Conservation (phyloP, 2,113 vertebrate genomes). For the Prunella himalayana region DNA sequence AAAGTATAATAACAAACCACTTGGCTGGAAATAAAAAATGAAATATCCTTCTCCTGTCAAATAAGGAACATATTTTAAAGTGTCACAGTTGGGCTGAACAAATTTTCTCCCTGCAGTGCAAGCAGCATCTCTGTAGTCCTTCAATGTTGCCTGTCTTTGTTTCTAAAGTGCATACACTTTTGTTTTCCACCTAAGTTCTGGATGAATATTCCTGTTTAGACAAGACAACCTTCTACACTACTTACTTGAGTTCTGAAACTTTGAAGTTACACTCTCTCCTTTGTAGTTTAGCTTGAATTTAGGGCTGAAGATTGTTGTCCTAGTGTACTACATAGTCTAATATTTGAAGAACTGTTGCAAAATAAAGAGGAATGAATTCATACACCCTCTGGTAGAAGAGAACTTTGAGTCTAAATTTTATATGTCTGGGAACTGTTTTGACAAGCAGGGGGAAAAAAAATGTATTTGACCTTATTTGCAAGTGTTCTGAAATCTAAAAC, state of each 20-base stretch:
- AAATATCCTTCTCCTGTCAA: not conserved
- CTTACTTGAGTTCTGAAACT: not conserved
- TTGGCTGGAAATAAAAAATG: not conserved
- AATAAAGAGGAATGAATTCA: not conserved
- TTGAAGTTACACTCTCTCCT: not conserved
- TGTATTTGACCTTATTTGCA: not conserved
- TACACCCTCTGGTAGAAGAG: not conserved
- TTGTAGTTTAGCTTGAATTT: not conserved
- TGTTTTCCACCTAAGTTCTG: not conserved
- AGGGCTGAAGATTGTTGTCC: not conserved
- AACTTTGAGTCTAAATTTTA: not conserved
- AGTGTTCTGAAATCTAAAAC: not conserved
- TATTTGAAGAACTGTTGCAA: not conserved
- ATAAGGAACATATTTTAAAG: not conserved
- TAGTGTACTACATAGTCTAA: not conserved
- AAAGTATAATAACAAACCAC: not conserved
- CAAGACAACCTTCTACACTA: not conserved
- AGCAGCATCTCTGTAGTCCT: not conserved
- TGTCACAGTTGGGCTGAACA: not conserved
- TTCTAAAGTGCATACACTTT: not conserved
- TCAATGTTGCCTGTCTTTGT: fast-evolving
- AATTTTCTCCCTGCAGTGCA: not conserved
- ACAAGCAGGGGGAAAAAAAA: not conserved
- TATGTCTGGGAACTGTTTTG: not conserved
- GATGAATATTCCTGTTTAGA: not conserved